Percentiles rank a stretch among this genome's conserved stretches.
Evolutionary conservation across 2,888 invertebrate genomes (phyloP).

Genomic region (Himalopsyche anomala): DNA sequence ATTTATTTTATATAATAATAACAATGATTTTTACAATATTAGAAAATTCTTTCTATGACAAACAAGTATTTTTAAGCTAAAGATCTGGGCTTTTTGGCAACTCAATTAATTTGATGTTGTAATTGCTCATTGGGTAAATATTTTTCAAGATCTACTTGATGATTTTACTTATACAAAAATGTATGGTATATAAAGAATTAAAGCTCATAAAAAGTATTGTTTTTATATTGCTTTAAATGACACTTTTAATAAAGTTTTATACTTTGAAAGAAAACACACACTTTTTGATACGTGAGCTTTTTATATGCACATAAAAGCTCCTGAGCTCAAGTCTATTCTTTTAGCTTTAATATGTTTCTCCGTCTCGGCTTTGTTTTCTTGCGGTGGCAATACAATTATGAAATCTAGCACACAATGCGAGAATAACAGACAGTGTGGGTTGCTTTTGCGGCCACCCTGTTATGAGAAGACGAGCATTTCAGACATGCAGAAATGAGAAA

Average conservation of each 20-base stretch:
- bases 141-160: too few relatives aligned
- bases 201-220: too few relatives aligned
- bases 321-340: not conserved
- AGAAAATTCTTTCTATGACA: too few relatives aligned
- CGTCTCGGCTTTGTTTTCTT: not conserved
- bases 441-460: constrained; percentile 13
- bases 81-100: too few relatives aligned
- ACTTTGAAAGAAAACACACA: not conserved
- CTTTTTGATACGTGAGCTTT: not conserved
- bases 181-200: too few relatives aligned
- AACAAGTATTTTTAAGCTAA: too few relatives aligned
- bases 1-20: too few relatives aligned
- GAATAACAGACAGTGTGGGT: constrained; percentile 35
- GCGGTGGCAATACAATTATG: constrained; percentile 26
- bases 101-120: too few relatives aligned
- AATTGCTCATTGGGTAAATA: too few relatives aligned
- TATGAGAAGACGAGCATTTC: constrained; percentile 13
- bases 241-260: not conserved
- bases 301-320: constrained; percentile 14
- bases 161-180: too few relatives aligned
- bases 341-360: constrained; percentile 22
- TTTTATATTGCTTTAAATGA: not conserved
- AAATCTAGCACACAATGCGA: constrained; percentile 25
- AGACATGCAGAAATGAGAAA: constrained; percentile 41
- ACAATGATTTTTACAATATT: too few relatives aligned